Conservation (phyloP, 2,113 vertebrate species). For the Condylura cristata region DNA sequence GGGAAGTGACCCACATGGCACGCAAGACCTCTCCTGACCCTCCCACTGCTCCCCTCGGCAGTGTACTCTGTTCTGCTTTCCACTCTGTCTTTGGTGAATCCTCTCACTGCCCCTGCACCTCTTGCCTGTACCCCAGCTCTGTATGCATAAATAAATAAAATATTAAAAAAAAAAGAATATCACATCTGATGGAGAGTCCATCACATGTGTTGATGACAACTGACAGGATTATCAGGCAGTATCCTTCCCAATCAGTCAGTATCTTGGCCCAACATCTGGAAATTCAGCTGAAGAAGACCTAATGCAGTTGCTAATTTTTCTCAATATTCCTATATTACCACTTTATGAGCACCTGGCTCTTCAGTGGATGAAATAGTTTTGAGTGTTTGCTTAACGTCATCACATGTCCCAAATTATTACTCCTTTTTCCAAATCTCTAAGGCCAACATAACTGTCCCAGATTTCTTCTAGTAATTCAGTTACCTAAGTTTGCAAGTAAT, state of each 20-base stretch:
- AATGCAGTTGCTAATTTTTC: not conserved
- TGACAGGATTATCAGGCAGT: not conserved
- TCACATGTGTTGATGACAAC: not conserved
- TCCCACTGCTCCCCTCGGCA: no score
- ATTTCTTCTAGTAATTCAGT: not conserved
- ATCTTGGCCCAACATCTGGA: not conserved
- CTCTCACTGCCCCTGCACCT: no score
- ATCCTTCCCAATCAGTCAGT: not conserved
- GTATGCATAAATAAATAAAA: no score
- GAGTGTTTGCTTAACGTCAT: not conserved
- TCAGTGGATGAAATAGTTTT: not conserved
- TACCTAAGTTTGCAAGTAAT: not conserved
- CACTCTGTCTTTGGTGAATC: no score
- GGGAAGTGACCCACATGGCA: no score
- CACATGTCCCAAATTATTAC: not conserved
- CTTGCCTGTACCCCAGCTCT: no score
- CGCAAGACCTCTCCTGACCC: no score
- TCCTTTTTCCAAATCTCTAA: not conserved
- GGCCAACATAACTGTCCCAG: not conserved
- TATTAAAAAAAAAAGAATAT: no score
- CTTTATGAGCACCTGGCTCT: not conserved
- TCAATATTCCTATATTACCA: accelerated
- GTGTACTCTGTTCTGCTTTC: no score
- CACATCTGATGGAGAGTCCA: not conserved
- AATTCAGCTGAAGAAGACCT: not conserved